Evolutionary conservation across 2,888 invertebrate genomes (phyloP), one percentile per base, ranked within the genome.

Genomic region (Rotaria macrura): DNA sequence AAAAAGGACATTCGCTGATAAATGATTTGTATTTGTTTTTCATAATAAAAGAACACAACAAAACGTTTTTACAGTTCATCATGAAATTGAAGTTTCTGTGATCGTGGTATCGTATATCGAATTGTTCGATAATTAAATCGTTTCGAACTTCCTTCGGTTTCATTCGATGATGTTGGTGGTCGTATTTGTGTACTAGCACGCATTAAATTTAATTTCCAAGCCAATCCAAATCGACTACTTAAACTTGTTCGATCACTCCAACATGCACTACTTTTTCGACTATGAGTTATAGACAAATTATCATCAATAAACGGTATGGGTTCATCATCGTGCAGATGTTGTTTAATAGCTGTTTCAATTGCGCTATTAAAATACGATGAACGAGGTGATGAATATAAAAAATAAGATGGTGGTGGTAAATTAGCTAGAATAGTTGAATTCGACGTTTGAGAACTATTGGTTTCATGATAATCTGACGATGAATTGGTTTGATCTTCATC

Each of bases 161-260:
- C 65, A 65, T 12, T 65, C 34, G 14, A 65, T 2, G 65, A 14
- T 29, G n/a, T 29, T 29, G 65, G 17, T 17, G 65, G 29, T 65
- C 65, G 65, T 29, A 23, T 52, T 52, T 52, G 52, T 52, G 52
- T 23, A 52, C 52, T 7, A 23, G 52, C 4, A 23, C 52, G 52
- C 23, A 34, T 34, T 29, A 29, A 29, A 34, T 34, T 65, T 17
- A 29, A 65, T 65, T 34, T 65, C 65, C 65, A 65, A 10, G 65
- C 65, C 2, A 74, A 43, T 43, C 74, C 74, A 40, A 74, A 74
- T 40, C 74, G 74, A 43, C 74, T 74, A 40, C 74, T 74, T n/a
- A 74, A 25, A 74, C 74, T 74, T 43, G 74, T 74, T 40, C 74
- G 74, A 40, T 74, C 74, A 74, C 74, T 74, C 74, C 74, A 74